Evolutionary conservation across 2,797 vertebrate species (phyloP).

Genomic region (Gymnocypris eckloni): DNA sequence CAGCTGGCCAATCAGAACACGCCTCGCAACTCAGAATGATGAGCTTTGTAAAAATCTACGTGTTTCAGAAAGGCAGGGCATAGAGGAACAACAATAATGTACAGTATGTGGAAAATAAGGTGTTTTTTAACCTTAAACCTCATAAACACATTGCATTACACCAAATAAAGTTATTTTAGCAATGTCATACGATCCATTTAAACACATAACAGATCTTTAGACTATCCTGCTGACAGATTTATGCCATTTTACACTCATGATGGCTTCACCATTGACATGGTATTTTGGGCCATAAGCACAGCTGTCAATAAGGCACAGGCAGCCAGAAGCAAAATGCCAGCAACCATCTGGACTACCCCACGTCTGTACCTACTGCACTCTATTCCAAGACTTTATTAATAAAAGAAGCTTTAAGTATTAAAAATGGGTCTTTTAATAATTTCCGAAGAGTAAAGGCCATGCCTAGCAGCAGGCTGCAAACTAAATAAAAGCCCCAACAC

Average conservation of each 20-base stretch:
- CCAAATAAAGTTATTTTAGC: too few relatives aligned
- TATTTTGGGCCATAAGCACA: conserved; percentile 19
- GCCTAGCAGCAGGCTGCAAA: conserved; percentile 26
- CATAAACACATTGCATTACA: too few relatives aligned
- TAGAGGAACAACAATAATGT: too few relatives aligned
- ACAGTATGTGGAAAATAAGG: too few relatives aligned
- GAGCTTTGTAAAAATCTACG: too few relatives aligned
- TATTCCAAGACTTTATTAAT: conserved; percentile 1
- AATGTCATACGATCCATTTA: too few relatives aligned
- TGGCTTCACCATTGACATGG: not conserved
- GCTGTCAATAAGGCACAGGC: conserved; percentile 16
- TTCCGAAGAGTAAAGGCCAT: not conserved
- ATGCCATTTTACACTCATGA: conserved; percentile 7
- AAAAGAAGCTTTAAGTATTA: conserved; percentile 3
- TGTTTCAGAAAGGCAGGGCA: too few relatives aligned
- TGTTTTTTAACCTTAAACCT: too few relatives aligned
- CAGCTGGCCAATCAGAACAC: too few relatives aligned
- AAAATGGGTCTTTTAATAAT: conserved; percentile 5
- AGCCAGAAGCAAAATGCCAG: conserved; percentile 10
- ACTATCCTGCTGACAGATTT: conserved; percentile 45
- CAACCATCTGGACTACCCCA: conserved; percentile 20
- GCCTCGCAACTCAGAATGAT: too few relatives aligned
- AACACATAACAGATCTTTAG: not conserved
- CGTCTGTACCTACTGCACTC: not conserved
- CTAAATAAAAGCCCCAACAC: conserved; percentile 47